Percentiles rank a stretch among this genome's conserved stretches.
Conservation (phyloP, 2,797 vertebrate genomes). For the Rhinella marina region DNA sequence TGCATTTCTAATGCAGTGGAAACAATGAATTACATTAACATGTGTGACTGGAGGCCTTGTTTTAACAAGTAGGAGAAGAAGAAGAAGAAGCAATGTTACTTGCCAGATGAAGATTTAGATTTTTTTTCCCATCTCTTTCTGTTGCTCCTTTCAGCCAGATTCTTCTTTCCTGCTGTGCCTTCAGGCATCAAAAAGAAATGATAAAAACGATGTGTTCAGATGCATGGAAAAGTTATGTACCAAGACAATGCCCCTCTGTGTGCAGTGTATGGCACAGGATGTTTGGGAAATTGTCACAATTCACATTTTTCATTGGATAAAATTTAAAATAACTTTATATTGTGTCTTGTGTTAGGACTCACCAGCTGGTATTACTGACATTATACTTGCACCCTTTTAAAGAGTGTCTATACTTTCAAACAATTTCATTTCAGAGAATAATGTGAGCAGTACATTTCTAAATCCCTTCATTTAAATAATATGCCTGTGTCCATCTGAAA, state of each 20-base stretch:
- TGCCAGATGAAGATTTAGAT: slow-evolving; percentile 40
- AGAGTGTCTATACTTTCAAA: too few relatives aligned
- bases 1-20: slow-evolving; percentile 47
- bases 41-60: slow-evolving; percentile 47
- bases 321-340: background rate
- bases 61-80: slow-evolving; percentile 49
- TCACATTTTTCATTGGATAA: background rate
- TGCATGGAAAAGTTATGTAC: slow-evolving; percentile 3
- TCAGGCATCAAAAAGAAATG: background rate
- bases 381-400: background rate
- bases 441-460: too few relatives aligned
- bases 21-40: slow-evolving; percentile 54
- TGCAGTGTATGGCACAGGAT: background rate
- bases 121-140: slow-evolving; percentile 12
- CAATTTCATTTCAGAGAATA: too few relatives aligned
- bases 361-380: background rate
- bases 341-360: background rate
- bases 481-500: too few relatives aligned
- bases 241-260: background rate
- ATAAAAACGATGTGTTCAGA: background rate
- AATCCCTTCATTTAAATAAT: too few relatives aligned
- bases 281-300: background rate
- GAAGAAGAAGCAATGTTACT: slow-evolving; percentile 5
- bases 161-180: background rate
- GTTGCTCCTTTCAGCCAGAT: slow-evolving; percentile 16